These are phyloP conservation scores for Leptodactylus fuscus DNA, from an alignment of 2,113 vertebrate genomes.

Conservation along the genomic window DNA sequence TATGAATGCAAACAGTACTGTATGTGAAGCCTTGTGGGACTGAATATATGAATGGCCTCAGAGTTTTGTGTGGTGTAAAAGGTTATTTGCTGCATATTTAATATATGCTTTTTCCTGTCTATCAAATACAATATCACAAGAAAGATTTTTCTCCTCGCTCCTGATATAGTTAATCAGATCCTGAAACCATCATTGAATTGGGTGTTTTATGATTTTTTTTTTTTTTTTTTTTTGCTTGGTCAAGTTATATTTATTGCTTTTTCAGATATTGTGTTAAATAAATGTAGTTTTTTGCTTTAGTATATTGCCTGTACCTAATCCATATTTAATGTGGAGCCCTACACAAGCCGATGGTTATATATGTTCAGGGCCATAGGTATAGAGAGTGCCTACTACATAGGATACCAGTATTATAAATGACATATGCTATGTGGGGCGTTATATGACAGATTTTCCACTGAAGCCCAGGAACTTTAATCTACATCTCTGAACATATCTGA, in stretches of 20 bases:
- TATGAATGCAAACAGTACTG: conserved; percentile 20
- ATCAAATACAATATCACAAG: conserved; percentile 14
- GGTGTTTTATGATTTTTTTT: neutral
- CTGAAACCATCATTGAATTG: neutral
- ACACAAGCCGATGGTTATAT: too few species aligned
- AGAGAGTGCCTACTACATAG: too few species aligned
- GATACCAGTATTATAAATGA: too few species aligned
- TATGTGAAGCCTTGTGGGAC: conserved; percentile 38
- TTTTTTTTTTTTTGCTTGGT: neutral
- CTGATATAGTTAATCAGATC: neutral
- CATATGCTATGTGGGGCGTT: too few species aligned
- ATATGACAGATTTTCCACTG: too few species aligned
- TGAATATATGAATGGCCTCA: conserved; percentile 3
- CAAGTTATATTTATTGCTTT: neutral
- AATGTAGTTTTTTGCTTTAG: neutral
- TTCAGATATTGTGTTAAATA: neutral
- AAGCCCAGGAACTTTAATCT: too few species aligned
- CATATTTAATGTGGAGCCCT: too few species aligned
- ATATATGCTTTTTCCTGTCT: conserved; percentile 35
- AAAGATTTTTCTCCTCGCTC: neutral
- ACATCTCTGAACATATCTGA: too few species aligned
- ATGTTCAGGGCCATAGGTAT: too few species aligned
- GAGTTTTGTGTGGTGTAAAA: conserved; percentile 42
- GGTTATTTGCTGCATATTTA: conserved; percentile 40
- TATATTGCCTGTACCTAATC: neutral